These are phyloP conservation scores for Rhodinocichla rosea DNA, from an alignment of 2,113 vertebrate genomes.

Conservation along the genomic window DNA sequence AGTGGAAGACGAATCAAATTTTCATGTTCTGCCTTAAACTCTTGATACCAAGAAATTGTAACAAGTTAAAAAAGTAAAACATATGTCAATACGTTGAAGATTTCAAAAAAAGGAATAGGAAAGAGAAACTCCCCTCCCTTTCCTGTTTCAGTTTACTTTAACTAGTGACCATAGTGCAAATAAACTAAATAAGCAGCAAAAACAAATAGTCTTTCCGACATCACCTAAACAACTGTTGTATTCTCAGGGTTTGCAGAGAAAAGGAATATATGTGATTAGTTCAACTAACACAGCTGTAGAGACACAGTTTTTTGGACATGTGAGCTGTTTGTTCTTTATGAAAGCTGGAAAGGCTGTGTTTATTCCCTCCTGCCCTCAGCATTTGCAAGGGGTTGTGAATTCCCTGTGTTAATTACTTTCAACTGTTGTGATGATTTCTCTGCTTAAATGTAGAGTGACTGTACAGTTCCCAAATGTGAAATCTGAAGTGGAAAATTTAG, in stretches of 20 bases:
- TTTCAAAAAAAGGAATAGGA: not conserved
- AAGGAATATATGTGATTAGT: not conserved
- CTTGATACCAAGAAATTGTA: not conserved
- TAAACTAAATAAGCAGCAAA: constrained; percentile 40
- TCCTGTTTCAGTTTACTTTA: constrained; percentile 43
- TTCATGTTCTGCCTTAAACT: not conserved
- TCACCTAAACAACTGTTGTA: not conserved
- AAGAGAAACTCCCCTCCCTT: not conserved
- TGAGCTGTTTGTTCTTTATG: not conserved
- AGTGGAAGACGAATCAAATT: not conserved
- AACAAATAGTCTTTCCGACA: not conserved
- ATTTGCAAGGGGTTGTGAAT: not conserved
- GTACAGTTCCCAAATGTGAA: not conserved
- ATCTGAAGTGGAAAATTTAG: not conserved
- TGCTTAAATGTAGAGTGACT: not conserved
- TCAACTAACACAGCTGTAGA: constrained; percentile 4
- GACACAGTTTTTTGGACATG: not conserved
- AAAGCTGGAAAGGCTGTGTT: not conserved
- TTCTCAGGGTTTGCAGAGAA: constrained; percentile 3
- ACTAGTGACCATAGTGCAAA: not conserved
- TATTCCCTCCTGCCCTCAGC: not conserved
- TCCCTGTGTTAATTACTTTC: not conserved
- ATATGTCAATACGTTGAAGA: not conserved
- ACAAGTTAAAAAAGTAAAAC: not conserved
- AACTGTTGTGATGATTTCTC: not conserved